phyloP scores from a whole-genome alignment of 2,113 vertebrate genomes.

The Phalacrocorax carbo region DNA sequence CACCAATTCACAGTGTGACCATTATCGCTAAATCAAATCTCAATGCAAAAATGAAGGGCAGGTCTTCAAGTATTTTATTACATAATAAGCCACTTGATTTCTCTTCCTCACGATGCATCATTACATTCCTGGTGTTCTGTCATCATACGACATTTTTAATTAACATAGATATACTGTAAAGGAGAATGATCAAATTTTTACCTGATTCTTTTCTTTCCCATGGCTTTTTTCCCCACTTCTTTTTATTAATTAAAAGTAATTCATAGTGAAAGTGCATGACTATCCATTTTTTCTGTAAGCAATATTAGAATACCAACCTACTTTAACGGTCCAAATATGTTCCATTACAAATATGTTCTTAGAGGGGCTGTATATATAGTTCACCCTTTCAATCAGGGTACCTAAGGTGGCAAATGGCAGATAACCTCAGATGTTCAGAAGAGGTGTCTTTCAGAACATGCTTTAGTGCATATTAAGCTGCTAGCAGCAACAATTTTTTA shows the following conservation, averaged over 20 bases:
- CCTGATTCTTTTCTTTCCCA: rapidly evolving
- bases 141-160: not conserved
- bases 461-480: not conserved
- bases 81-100: not conserved
- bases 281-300: not conserved
- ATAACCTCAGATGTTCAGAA: not conserved
- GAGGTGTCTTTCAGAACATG: not conserved
- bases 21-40: not conserved
- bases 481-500: not conserved
- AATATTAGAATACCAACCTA: not conserved
- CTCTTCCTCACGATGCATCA: not conserved
- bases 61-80: not conserved
- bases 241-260: not conserved
- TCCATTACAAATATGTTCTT: not conserved
- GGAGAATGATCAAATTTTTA: not conserved
- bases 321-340: not conserved
- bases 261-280: not conserved
- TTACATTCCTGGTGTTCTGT: not conserved
- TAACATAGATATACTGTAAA: not conserved
- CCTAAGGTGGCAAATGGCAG: not conserved
- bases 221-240: not conserved
- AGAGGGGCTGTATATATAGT: not conserved
- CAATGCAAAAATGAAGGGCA: not conserved
- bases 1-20: not conserved
- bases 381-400: not conserved